A percentile compares a stretch with the other conserved stretches of the same genome.
phyloP scores from a whole-genome alignment of 1,140 invertebrate genomes.

The Neomicropteryx cornuta region DNA sequence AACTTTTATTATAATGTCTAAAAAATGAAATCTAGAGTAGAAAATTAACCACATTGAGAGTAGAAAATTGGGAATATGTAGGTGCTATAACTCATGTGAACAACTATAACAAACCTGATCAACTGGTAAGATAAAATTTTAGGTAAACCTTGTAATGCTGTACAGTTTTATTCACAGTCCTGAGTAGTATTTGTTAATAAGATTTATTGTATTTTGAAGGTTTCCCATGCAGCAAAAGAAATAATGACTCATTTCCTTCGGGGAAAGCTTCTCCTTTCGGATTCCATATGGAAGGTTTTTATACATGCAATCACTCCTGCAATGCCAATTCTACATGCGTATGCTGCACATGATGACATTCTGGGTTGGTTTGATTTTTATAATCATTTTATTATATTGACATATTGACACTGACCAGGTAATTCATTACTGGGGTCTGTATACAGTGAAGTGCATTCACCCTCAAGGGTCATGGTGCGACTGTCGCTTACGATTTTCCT shows the following conservation, averaged over 20 bases:
- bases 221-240: constrained; percentile 40
- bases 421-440: constrained; percentile 16
- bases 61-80: no score
- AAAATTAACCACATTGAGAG: no score
- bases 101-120: no score
- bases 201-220: constrained; percentile 2
- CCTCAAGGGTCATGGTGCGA: neutral
- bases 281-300: constrained; percentile 44
- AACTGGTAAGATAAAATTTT: constrained; percentile 4
- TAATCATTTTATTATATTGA: no score
- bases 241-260: constrained; percentile 50
- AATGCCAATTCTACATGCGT: constrained; percentile 36
- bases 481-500: constrained; percentile 20
- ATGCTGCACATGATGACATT: constrained; percentile 30
- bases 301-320: constrained; percentile 43
- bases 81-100: no score
- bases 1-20: no score
- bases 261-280: constrained; percentile 44
- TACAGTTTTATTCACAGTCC: constrained; percentile 2
- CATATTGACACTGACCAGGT: constrained; percentile 33
- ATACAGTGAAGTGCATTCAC: neutral
- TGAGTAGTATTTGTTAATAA: constrained; percentile 6
- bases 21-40: no score
- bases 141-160: neutral
- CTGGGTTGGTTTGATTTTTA: constrained; percentile 20